phyloP scores from a whole-genome alignment of 1,140 invertebrate genomes.

The Zaprionus africanus region DNA sequence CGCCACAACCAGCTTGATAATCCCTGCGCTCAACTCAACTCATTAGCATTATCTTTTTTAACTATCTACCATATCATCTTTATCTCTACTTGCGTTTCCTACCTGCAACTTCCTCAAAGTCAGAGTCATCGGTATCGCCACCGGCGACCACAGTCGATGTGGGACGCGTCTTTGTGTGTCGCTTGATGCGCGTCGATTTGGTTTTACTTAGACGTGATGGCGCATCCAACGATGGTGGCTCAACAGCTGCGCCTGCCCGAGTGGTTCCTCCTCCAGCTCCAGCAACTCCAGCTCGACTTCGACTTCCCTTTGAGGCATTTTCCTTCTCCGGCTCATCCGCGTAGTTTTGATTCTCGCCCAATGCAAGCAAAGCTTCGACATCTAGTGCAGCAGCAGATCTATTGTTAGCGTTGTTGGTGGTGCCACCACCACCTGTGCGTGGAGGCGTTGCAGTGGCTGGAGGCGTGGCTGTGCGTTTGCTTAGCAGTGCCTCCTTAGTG shows the following conservation, averaged over 20 bases:
- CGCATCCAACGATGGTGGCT: constrained; percentile 52
- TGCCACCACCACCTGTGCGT: too few relatives aligned
- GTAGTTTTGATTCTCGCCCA: constrained; percentile 84
- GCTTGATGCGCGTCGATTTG: constrained; percentile 76
- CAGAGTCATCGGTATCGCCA: constrained; percentile 87
- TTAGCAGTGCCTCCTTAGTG: constrained; percentile 68
- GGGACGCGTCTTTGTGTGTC: constrained; percentile 75
- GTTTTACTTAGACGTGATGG: constrained; percentile 73
- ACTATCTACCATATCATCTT: neutral
- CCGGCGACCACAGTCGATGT: constrained; percentile 67
- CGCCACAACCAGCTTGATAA: constrained; percentile 68
- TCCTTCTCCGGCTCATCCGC: constrained; percentile 42
- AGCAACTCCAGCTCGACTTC: constrained; percentile 30
- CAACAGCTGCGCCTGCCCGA: constrained; percentile 4
- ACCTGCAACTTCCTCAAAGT: constrained; percentile 88
- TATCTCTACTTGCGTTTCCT: constrained; percentile 81
- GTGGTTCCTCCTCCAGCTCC: constrained; percentile 31
- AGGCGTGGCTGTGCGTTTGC: constrained; percentile 50
- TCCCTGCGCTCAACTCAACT: constrained; percentile 28
- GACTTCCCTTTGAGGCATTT: constrained; percentile 29
- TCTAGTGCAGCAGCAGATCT: constrained; percentile 35
- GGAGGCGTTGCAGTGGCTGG: neutral
- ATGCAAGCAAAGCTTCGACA: constrained; percentile 84
- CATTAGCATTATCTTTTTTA: constrained; percentile 1
- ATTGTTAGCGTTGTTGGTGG: too few relatives aligned